Evolutionary conservation across 2,888 invertebrate genomes (phyloP), one percentile per base, ranked within the genome.

Genomic region (Microctonus hyperodae): DNA sequence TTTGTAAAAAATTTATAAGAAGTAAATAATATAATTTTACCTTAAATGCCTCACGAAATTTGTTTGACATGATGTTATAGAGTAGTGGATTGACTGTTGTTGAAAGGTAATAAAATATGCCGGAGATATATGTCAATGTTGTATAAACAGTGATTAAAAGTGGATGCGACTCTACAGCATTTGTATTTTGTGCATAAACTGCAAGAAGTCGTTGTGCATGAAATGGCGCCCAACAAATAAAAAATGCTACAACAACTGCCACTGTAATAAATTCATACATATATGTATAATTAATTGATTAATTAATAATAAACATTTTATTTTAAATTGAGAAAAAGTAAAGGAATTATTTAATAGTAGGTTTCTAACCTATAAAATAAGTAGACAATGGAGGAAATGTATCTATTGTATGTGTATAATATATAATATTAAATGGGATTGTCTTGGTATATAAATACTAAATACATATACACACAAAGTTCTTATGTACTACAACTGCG

Each of bases 141-240:
- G 83, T 84, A 76, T 87, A 87, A 3, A 85, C 79, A 5, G 78
- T 78, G 22, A 85, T 83, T 70, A 88, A 85, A 1, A 85, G 85
- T 33, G 84, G 85, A 28, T 86, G 85, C 0, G 87, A 86, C 59
- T 87, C 85, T 73, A 86, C 79, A 58, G 82, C 84, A n/a, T 44
- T n/a, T 76, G 86, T 86, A 56, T 86, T 91, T 75, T 87, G 86
- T 74, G 87, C 88, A 77, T 94, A 93, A 67, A 93, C 90, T 0
- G 94, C 94, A 80, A 95, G 87, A 44, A 97, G 87, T 61, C 97
- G 86, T 83, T 97, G 97, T 11, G 94, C 92, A 85, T 97, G 96
- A 84, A 96, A 97, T 1, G 97, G 97, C 5, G 93, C 93, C 93
- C 93, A 94, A 83, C 95, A 95, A 68, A 94, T 88, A 84, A 93